Conservation (phyloP, 1,140 invertebrate species). For the Andricus grossulariae region DNA sequence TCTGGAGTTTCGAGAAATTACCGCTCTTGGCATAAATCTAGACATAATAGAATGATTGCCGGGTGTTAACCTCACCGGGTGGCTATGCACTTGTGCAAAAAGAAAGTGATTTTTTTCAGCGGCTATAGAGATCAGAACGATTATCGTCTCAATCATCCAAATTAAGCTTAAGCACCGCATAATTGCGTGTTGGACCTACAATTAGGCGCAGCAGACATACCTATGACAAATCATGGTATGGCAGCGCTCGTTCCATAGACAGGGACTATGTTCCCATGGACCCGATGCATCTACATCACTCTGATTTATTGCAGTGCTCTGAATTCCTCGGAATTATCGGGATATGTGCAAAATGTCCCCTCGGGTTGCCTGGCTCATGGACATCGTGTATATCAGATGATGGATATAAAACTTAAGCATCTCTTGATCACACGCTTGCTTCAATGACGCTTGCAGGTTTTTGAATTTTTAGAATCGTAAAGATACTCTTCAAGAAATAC, state of each 20-base stretch:
- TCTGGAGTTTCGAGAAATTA: slow-evolving; percentile 56
- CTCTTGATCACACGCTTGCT: not conserved
- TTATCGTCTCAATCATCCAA: slow-evolving; percentile 58
- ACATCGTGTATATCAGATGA: slow-evolving; percentile 8
- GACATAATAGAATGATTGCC: slow-evolving; percentile 65
- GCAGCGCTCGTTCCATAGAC: slow-evolving; percentile 24
- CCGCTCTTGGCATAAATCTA: slow-evolving; percentile 58
- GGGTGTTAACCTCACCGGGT: slow-evolving; percentile 33
- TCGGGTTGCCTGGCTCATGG: slow-evolving; percentile 4
- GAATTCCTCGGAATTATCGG: slow-evolving; percentile 65
- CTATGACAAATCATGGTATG: slow-evolving; percentile 68
- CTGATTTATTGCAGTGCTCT: slow-evolving; percentile 64
- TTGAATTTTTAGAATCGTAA: too few relatives aligned
- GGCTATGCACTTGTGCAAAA: slow-evolving; percentile 34
- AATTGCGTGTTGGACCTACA: slow-evolving; percentile 58
- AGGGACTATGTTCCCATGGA: slow-evolving; percentile 64
- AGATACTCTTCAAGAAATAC: too few relatives aligned
- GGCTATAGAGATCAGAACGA: slow-evolving; percentile 36
- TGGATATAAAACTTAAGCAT: slow-evolving; percentile 4
- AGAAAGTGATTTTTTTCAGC: slow-evolving; percentile 48
- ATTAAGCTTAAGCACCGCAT: slow-evolving; percentile 65
- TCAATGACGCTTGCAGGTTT: not conserved
- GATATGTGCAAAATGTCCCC: slow-evolving; percentile 56
- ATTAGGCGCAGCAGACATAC: slow-evolving; percentile 55
- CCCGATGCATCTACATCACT: slow-evolving; percentile 56